Evolutionary conservation across 2,888 invertebrate genomes (phyloP).

Genomic region (Oscheius sp.): DNA sequence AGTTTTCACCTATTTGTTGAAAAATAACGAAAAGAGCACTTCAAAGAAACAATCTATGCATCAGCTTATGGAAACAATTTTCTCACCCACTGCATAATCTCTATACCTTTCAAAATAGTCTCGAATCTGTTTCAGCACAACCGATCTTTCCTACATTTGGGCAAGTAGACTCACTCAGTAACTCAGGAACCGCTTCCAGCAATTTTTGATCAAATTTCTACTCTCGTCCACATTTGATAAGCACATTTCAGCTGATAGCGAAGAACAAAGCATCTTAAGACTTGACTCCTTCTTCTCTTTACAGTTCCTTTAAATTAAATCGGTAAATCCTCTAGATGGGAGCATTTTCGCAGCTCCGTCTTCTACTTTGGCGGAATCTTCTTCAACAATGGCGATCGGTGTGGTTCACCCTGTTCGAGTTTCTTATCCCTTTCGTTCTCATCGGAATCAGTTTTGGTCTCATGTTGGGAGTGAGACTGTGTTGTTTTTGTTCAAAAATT

Average conservation of each 20-base stretch:
- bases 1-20: no score
- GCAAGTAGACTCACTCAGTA: no score
- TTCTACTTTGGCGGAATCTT: constrained; percentile 68
- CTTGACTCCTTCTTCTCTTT: neutral
- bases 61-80: no score
- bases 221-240: no score
- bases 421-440: constrained; percentile 62
- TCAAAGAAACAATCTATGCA: no score
- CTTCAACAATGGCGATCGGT: constrained; percentile 55
- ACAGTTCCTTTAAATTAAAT: constrained; percentile 10
- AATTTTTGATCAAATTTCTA: no score
- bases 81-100: no score
- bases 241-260: neutral
- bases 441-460: constrained; percentile 65
- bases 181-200: no score
- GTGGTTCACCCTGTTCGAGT: constrained; percentile 64
- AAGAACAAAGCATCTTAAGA: neutral
- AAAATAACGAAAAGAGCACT: no score
- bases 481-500: neutral
- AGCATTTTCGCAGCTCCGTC: constrained; percentile 61
- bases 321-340: constrained; percentile 48
- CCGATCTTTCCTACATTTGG: no score
- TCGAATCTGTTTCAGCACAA: no score
- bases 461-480: constrained; percentile 57
- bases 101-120: no score